phyloP scores from a whole-genome alignment of 2,797 vertebrate species.

The Microctenopoma stevenorrisi region DNA sequence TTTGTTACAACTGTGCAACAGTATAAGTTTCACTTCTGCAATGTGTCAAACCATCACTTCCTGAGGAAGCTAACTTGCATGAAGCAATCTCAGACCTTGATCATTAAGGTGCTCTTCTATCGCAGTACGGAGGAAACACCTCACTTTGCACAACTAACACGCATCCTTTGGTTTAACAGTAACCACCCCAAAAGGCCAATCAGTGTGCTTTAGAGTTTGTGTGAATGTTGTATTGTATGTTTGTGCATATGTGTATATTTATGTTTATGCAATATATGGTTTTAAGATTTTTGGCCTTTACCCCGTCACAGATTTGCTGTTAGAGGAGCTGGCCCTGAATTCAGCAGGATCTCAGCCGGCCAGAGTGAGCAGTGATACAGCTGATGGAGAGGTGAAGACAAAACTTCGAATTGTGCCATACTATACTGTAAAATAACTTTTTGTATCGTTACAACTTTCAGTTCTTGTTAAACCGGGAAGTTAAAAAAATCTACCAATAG shows the following conservation, averaged over 20 bases:
- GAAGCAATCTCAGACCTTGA: conserved; percentile 27
- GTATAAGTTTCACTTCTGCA: conserved; percentile 74
- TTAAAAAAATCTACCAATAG: not conserved
- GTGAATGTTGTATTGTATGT: not conserved
- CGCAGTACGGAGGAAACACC: conserved; percentile 22
- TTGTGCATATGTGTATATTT: not conserved
- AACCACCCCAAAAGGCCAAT: not conserved
- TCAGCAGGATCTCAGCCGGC: conserved; percentile 19
- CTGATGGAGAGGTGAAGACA: conserved; percentile 55
- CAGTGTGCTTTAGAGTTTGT: not conserved
- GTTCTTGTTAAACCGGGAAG: not conserved
- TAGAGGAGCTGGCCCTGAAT: conserved; percentile 75
- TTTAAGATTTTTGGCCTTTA: conserved; percentile 15
- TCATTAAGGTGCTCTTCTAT: not conserved
- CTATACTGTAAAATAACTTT: not conserved
- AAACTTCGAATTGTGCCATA: not conserved
- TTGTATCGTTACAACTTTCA: not conserved
- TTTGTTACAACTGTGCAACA: conserved; percentile 15
- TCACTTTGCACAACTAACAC: not conserved
- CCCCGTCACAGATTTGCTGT: conserved; percentile 73
- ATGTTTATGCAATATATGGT: not conserved
- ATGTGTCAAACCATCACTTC: conserved; percentile 54
- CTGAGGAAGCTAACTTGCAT: conserved; percentile 58
- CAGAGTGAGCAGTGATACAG: conserved; percentile 9
- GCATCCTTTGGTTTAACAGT: not conserved